A percentile compares a stretch with the other conserved stretches of the same genome.
phyloP scores from a whole-genome alignment of 2,113 vertebrate genomes.

The Notechis scutatus region DNA sequence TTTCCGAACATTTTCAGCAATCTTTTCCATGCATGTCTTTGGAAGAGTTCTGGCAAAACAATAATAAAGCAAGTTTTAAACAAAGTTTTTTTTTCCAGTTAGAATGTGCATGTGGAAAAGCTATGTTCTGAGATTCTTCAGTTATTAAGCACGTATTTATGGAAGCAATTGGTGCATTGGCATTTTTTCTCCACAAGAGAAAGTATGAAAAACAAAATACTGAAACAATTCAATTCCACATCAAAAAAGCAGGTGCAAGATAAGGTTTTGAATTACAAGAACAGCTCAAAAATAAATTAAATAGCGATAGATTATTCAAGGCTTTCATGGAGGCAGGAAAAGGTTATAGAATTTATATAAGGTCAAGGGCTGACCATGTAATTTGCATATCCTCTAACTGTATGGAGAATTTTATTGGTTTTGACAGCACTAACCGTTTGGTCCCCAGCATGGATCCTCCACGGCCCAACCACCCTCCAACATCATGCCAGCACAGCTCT shows the following conservation, averaged over 20 bases:
- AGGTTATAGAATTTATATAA: not conserved
- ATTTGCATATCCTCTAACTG: not conserved
- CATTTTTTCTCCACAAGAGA: not conserved
- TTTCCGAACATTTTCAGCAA: conserved; percentile 79
- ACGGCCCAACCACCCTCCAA: conserved; percentile 92
- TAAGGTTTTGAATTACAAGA: not conserved
- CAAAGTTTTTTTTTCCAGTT: not conserved
- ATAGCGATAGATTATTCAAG: not conserved
- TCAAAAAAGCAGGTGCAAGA: not conserved
- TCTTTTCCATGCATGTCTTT: conserved; percentile 78
- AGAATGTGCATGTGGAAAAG: not conserved
- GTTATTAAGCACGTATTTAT: not conserved
- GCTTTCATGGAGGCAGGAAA: not conserved
- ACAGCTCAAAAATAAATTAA: conserved; percentile 1
- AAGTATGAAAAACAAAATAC: not conserved
- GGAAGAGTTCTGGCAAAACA: conserved; percentile 80
- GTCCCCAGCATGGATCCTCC: conserved; percentile 93
- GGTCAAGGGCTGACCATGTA: not conserved
- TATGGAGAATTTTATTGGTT: not conserved
- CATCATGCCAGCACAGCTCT: conserved; percentile 83
- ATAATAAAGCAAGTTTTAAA: not conserved
- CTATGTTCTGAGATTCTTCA: not conserved
- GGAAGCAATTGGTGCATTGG: not conserved
- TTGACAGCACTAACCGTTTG: conserved; percentile 77
- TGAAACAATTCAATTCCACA: not conserved